Base-by-base conservation (phyloP, 2,113 vertebrate genomes). In the Beaufortia kweichowensis region DNA sequence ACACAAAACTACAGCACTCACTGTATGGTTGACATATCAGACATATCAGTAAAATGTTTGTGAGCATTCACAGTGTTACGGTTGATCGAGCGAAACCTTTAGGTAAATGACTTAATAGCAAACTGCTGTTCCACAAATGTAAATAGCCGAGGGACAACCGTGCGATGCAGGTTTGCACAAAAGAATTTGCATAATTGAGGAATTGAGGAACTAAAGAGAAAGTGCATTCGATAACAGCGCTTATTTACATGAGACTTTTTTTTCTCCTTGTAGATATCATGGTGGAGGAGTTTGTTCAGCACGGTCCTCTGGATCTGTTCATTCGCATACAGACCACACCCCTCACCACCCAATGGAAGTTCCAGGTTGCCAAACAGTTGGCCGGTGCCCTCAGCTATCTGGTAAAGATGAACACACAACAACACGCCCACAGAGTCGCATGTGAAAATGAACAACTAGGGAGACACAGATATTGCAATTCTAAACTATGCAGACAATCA, bases 331-430 rank as follows among this genome's bases (percentile, higher is more conserved):
- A 94, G 35, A 92, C 91, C 0, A 91, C 86, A 24, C 82, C 87
- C 8, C 95, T 98, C 65, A 93, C 92, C 67, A 95, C 96, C 0
- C 89, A 92, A 0, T 99, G 97, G 97, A 98, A 98, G 85, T 98
- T 99, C 87, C 96, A 96, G 83, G 96, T 98, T 65, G 97, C 97
- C 86, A 97, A 96, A 73, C 97, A 98, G 80, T 91, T 99, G 62
- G 96, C 97, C 28, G 94, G 97, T 1, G 96, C 96, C 3, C 92
- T 99, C 39, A 98, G 96, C 86, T 98, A 98, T 89, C 84, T 99
- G 94, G 97, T 98, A 85, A 95, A 93, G 39, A 70, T 2, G 14
- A 17, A 69, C 46, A 62, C n/a, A 68, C 6, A 23, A 65, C 17
- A 62, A 46, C 56, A 60, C 61, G 57, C 33, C 24, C 31, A 48